phyloP scores from a whole-genome alignment of 2,113 vertebrate genomes.

The Pardalotus punctatus region DNA sequence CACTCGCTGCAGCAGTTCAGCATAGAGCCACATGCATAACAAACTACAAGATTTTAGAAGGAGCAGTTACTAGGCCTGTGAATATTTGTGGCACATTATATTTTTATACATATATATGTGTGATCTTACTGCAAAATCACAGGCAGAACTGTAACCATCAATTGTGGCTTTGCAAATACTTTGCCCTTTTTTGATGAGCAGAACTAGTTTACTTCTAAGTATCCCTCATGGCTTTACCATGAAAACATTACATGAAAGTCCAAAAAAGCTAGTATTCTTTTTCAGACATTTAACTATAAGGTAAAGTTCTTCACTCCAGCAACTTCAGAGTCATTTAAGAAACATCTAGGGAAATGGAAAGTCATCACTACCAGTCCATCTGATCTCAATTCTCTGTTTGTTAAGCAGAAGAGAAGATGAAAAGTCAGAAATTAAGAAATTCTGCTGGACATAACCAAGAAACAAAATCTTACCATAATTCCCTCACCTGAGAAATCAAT shows the following conservation, averaged over 20 bases:
- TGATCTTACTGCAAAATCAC: neutral
- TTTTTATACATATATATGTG: too few species aligned
- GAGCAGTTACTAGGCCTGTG: neutral
- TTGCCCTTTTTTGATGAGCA: neutral
- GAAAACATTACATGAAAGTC: neutral
- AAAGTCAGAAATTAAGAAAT: neutral
- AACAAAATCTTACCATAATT: neutral
- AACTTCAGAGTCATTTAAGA: neutral
- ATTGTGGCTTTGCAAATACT: neutral
- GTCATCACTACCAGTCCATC: neutral
- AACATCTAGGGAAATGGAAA: neutral
- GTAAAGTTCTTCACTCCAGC: neutral
- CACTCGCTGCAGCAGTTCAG: neutral
- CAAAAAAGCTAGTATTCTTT: neutral
- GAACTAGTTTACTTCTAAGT: neutral
- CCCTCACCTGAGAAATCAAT: neutral
- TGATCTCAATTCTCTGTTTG: neutral
- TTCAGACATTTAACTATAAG: neutral
- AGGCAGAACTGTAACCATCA: neutral
- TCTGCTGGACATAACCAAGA: neutral
- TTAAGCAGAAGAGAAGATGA: neutral
- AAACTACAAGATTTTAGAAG: neutral
- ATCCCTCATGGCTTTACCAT: neutral
- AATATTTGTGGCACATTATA: neutral
- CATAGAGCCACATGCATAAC: fast-evolving